A percentile compares a stretch with the other conserved stretches of the same genome.
phyloP scores from a whole-genome alignment of 1,140 invertebrate species.

The Cylas formicarius region DNA sequence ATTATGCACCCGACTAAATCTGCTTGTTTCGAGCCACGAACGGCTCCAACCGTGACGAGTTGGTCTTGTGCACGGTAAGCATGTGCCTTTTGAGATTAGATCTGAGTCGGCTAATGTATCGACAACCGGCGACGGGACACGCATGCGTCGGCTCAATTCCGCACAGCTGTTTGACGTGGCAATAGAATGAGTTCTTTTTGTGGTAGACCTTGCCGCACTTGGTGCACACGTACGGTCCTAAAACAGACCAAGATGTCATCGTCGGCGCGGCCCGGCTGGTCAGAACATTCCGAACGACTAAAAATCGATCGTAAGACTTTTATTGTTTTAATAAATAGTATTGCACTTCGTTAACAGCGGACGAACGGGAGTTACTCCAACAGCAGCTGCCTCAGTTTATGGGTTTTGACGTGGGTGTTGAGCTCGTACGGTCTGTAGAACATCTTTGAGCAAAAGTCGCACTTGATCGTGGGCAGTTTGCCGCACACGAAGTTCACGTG shows the following conservation, averaged over 20 bases:
- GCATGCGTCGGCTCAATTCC: constrained; percentile 47
- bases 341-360: no score
- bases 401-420: constrained; percentile 3
- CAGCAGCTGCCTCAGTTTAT: no score
- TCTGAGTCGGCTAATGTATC: constrained; percentile 63
- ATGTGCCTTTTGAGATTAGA: constrained; percentile 69
- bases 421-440: constrained; percentile 3
- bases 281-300: no score
- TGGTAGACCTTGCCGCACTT: constrained; percentile 27
- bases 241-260: no score
- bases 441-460: constrained; percentile 5
- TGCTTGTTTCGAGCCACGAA: no score
- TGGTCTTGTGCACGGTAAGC: constrained; percentile 54
- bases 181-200: constrained; percentile 40
- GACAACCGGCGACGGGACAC: constrained; percentile 51
- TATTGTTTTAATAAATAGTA: no score
- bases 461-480: constrained; percentile 2
- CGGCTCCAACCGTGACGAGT: no score
- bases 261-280: no score
- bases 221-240: constrained; percentile 21
- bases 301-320: no score
- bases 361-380: no score
- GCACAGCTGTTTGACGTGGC: constrained; percentile 49
- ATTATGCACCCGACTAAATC: no score
- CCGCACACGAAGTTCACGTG: constrained; percentile 57